Conservation (phyloP, 35 echinoderm and acorn worm genomes). For the Lytechinus variegatus region DNA sequence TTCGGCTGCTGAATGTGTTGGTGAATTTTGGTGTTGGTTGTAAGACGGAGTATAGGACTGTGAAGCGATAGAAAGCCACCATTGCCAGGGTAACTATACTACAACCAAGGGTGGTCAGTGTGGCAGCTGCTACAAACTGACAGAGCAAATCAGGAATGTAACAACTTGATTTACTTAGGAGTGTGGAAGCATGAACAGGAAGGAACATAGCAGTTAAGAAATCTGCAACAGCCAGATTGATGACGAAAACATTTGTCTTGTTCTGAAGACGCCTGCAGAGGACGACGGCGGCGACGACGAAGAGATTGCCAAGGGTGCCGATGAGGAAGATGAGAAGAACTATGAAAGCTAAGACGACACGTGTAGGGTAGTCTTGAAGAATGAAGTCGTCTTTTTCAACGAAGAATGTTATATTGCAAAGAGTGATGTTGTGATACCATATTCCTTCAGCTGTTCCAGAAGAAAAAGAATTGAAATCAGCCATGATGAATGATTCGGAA, state of each 20-base stretch:
- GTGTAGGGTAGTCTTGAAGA: background rate
- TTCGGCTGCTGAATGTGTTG: slow-evolving; percentile 8
- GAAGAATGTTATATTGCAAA: slow-evolving; percentile 27
- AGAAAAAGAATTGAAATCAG: background rate
- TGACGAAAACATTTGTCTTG: slow-evolving; percentile 77
- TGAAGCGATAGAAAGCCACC: slow-evolving; percentile 68
- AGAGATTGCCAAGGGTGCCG: slow-evolving; percentile 55
- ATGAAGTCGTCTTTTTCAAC: background rate
- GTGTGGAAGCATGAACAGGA: slow-evolving; percentile 58
- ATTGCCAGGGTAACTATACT: slow-evolving; percentile 68
- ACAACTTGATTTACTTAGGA: slow-evolving; percentile 41
- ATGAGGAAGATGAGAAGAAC: slow-evolving; percentile 53
- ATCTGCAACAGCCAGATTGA: slow-evolving; percentile 72
- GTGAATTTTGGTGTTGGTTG: slow-evolving; percentile 40
- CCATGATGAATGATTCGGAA: background rate
- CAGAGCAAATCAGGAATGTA: slow-evolving; percentile 66
- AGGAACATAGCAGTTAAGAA: slow-evolving; percentile 58
- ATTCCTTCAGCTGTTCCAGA: background rate
- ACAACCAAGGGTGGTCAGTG: slow-evolving; percentile 64
- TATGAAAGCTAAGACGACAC: slow-evolving; percentile 47
- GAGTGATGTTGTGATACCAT: background rate
- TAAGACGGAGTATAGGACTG: slow-evolving; percentile 39
- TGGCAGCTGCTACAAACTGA: slow-evolving; percentile 47
- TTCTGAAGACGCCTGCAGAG: slow-evolving; percentile 71
- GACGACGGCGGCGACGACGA: slow-evolving; percentile 70